phyloP scores from a whole-genome alignment of 2,888 invertebrate species.

The Onthophagus sagittarius region DNA sequence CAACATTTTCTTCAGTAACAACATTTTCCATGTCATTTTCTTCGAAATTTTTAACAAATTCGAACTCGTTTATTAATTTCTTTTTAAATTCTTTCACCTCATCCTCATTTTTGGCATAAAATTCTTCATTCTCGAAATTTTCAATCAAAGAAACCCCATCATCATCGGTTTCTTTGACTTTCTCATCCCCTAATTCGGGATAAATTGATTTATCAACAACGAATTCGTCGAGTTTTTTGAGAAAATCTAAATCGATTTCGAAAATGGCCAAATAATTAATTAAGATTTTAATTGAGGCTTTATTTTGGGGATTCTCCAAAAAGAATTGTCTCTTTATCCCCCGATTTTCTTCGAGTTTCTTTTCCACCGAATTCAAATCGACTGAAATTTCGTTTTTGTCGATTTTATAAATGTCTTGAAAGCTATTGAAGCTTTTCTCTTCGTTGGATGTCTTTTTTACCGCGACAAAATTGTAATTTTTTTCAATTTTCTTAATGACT shows the following conservation, averaged over 20 bases:
- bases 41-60: neutral
- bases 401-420: neutral
- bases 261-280: constrained; percentile 9
- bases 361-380: neutral
- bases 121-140: constrained; percentile 14
- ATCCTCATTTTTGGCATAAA: constrained; percentile 1
- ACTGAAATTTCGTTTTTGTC: neutral
- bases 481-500: neutral
- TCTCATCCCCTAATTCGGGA: constrained; percentile 4
- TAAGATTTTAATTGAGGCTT: constrained; percentile 6
- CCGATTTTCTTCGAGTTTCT: neutral
- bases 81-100: constrained; percentile 21
- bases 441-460: neutral
- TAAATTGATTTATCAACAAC: neutral
- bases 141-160: constrained; percentile 17
- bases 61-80: constrained; percentile 20
- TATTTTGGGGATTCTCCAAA: neutral
- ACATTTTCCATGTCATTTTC: neutral
- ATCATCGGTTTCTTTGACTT: constrained; percentile 16
- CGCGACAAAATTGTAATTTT: neutral
- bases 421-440: neutral
- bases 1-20: neutral
- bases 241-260: neutral
- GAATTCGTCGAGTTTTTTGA: constrained; percentile 5
- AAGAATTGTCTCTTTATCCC: neutral